These are phyloP conservation scores for Strix uralensis DNA, from an alignment of 2,113 vertebrate species.

Conservation along the genomic window DNA sequence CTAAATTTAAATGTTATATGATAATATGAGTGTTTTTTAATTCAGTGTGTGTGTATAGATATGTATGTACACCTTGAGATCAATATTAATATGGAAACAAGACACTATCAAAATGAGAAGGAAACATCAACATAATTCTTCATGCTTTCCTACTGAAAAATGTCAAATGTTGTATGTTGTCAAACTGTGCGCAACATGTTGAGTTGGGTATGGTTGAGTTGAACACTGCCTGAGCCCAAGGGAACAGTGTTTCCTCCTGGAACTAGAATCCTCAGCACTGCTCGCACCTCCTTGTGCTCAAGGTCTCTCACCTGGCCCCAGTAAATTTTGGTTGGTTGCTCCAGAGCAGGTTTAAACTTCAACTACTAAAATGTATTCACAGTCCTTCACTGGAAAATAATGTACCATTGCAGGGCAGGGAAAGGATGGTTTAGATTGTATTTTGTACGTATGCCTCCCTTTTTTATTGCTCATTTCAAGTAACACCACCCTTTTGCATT, in stretches of 20 bases:
- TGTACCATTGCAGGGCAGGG: background rate
- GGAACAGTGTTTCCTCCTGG: background rate
- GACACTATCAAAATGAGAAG: background rate
- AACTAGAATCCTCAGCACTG: background rate
- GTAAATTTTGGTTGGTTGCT: background rate
- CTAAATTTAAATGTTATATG: constrained; percentile 5
- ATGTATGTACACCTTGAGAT: constrained; percentile 10
- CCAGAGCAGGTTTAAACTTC: background rate
- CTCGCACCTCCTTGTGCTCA: background rate
- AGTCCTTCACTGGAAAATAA: background rate
- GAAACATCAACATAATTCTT: background rate
- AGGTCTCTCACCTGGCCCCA: background rate
- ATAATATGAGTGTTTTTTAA: background rate
- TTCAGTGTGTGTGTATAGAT: background rate
- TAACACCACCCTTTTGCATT: accelerated
- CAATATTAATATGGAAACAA: constrained; percentile 14
- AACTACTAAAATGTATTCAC: background rate
- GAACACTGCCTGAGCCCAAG: background rate
- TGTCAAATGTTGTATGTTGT: background rate
- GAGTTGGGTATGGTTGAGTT: background rate
- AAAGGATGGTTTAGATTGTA: background rate
- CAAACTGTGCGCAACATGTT: background rate
- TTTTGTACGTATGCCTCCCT: background rate
- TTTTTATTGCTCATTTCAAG: background rate
- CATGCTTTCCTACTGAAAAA: background rate